Base-by-base conservation (phyloP, 2,888 invertebrate species). In the Frankliniella fusca region DNA sequence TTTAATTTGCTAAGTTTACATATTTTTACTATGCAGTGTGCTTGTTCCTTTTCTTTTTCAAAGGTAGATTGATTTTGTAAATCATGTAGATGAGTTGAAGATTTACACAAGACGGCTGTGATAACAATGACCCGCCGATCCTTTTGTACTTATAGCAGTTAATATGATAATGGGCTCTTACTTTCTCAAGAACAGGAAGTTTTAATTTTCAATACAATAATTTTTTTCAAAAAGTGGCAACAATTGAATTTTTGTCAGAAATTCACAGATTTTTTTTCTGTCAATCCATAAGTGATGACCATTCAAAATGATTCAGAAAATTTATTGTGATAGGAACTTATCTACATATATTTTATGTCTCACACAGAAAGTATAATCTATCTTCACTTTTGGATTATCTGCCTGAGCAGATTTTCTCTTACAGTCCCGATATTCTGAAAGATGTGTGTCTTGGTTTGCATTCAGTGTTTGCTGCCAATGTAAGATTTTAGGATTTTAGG, bases 81-180 rank as follows among this genome's bases (percentile, higher is more conserved):
- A 23, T 27, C 12, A 27, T 76, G 12, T 23, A 27, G 23, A 12
- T 23, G 12, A 27, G 23, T 23, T 27, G 27, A 27, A 23, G 27
- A 23, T 76, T n/a, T 76, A 27, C 8, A 76, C 54, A 23, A 76
- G 70, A 76, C 70, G 70, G 70, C 70, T 76, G 70, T 76, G 70
- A 76, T 76, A 76, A 23, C 20, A 76, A 23, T 27, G 27, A 76
- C 70, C 70, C 70, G 70, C 70, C 70, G 70, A 76, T 76, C 70
- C 70, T 23, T 23, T 27, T 38, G 70, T 76, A 76, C 70, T 76
- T 76, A 76, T 23, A 27, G 12, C 70, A n/a, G 23, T 23, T 27
- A 76, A 27, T 76, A 27, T 12, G 23, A 12, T 27, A 1, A 12
- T 8, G 27, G 23, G 23, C 23, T 11, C 23, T 76, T 27, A 27